These are phyloP conservation scores for Reticulitermes lucifugus DNA, from an alignment of 2,888 invertebrate species.

Conservation along the genomic window DNA sequence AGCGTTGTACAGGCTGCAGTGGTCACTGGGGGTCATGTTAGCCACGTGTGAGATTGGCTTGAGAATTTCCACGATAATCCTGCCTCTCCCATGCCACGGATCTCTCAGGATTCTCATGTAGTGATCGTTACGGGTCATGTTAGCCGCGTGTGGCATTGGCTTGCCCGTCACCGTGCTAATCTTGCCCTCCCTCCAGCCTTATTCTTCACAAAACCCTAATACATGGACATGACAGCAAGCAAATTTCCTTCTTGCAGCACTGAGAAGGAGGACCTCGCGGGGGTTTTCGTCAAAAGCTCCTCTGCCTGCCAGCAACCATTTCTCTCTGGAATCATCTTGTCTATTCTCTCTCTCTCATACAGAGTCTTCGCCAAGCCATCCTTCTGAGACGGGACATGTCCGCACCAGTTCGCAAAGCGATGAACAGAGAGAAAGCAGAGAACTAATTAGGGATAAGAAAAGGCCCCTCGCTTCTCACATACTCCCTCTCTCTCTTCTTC, in stretches of 20 bases:
- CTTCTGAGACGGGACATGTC: slow-evolving; percentile 37
- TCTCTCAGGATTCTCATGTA: background rate
- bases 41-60: too few species aligned
- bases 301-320: slow-evolving; percentile 26
- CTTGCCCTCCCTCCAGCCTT: slow-evolving; percentile 5
- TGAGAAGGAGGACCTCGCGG: slow-evolving; percentile 37
- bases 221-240: slow-evolving; percentile 52
- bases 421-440: slow-evolving; percentile 52
- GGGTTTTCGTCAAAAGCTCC: slow-evolving; percentile 42
- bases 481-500: slow-evolving; percentile 42
- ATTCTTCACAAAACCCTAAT: slow-evolving; percentile 48
- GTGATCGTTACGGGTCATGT: background rate
- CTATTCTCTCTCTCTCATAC: slow-evolving; percentile 1
- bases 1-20: too few species aligned
- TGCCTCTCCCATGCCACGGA: too few species aligned
- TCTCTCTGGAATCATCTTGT: slow-evolving; percentile 37
- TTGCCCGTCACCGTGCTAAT: too few species aligned
- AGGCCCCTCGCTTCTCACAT: slow-evolving; percentile 58
- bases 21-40: too few species aligned
- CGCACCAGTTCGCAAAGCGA: slow-evolving; percentile 32
- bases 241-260: slow-evolving; percentile 52
- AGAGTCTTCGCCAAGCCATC: slow-evolving; percentile 25
- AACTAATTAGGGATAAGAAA: slow-evolving; percentile 62
- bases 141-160: too few species aligned
- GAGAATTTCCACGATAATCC: too few species aligned